Percentiles rank a stretch among this genome's conserved stretches.
Evolutionary conservation across 2,888 invertebrate species (phyloP).

Genomic region (Drosophila fulvimacula): DNA sequence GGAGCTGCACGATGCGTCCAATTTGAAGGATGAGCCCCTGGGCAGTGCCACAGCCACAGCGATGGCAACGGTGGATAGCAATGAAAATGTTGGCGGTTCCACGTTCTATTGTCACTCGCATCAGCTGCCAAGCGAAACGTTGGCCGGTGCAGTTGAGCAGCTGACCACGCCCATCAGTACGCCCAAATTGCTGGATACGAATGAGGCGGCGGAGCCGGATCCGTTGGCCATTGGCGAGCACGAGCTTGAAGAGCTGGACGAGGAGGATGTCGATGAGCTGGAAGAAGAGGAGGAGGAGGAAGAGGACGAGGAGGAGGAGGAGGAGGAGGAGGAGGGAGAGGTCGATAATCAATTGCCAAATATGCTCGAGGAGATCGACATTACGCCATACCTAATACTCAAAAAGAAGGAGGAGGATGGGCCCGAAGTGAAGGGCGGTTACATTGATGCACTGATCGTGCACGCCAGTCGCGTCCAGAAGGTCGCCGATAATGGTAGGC

Average conservation of each 20-base stretch:
- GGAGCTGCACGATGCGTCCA: constrained; percentile 71
- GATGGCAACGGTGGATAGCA: constrained; percentile 32
- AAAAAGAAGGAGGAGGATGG: constrained; percentile 94
- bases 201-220: not conserved
- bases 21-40: constrained; percentile 2
- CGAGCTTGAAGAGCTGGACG: constrained; percentile 13
- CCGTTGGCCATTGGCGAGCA: constrained; percentile 1
- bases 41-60: not conserved
- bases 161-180: constrained; percentile 40
- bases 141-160: constrained; percentile 10
- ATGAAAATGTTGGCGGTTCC: constrained; percentile 51
- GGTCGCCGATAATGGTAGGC: constrained; percentile 84
- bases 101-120: constrained; percentile 73
- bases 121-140: constrained; percentile 66
- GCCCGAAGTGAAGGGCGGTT: constrained; percentile 96
- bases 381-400: constrained; percentile 91
- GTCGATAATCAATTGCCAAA: constrained; percentile 84
- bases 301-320: constrained; percentile 40
- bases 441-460: constrained; percentile 96
- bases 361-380: constrained; percentile 92
- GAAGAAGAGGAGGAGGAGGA: constrained; percentile 30
- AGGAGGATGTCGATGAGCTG: constrained; percentile 21
- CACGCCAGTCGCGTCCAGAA: constrained; percentile 98
- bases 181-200: constrained; percentile 46
- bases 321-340: constrained; percentile 52